A percentile compares a stretch with the other conserved stretches of the same genome.
These are phyloP conservation scores for Tridacna crocea DNA, from an alignment of 2,888 invertebrate genomes.

Conservation along the genomic window DNA sequence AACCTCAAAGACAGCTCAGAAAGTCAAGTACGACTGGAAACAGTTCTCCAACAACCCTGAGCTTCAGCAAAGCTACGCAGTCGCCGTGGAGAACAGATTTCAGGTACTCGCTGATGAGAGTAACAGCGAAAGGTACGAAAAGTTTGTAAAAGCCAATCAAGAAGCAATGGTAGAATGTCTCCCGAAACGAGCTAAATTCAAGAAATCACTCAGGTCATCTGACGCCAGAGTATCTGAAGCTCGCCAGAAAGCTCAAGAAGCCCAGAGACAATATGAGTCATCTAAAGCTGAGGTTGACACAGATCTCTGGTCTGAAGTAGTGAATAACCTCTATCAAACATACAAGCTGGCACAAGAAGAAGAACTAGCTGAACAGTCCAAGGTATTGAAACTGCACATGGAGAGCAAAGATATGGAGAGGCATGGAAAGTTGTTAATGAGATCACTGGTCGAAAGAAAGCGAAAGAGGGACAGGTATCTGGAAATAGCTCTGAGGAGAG, in stretches of 20 bases:
- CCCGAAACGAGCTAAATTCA: background rate
- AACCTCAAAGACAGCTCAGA: background rate
- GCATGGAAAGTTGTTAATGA: background rate
- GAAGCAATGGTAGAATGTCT: background rate
- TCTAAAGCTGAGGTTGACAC: background rate
- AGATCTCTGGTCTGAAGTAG: background rate
- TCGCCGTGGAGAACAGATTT: background rate
- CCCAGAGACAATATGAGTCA: background rate
- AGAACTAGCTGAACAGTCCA: background rate
- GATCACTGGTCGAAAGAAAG: background rate
- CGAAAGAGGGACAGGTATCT: background rate
- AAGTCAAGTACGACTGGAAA: background rate
- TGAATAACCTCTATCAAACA: background rate
- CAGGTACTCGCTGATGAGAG: background rate
- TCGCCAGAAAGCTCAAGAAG: background rate
- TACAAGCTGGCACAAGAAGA: background rate
- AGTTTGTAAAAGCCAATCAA: background rate
- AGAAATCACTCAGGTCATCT: background rate
- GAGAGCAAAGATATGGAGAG: background rate
- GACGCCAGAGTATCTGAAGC: background rate
- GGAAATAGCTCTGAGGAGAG: background rate
- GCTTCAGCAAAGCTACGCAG: background rate
- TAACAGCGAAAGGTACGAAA: background rate
- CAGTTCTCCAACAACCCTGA: background rate
- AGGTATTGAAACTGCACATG: background rate